Conservation (phyloP, 2,888 invertebrate genomes). For the Diarsia mendica region DNA sequence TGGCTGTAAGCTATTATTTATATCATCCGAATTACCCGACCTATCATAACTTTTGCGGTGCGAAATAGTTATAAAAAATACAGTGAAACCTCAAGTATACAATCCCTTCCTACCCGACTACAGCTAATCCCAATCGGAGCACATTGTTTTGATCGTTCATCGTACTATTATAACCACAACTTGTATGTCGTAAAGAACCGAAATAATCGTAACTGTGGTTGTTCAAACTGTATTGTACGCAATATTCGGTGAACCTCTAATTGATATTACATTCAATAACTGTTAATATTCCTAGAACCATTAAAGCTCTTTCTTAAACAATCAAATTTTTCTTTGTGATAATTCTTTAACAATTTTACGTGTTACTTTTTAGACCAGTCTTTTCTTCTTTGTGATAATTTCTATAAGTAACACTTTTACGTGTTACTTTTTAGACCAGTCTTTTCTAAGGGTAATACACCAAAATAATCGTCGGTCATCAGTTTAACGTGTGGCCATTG, state of each 20-base stretch:
- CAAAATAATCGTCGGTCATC: not conserved
- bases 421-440: not conserved
- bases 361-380: not conserved
- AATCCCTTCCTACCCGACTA: not conserved
- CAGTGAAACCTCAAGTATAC: not conserved
- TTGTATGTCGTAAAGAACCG: conserved; percentile 23
- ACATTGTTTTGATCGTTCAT: not conserved
- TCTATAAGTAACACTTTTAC: not conserved
- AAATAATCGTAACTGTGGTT: conserved; percentile 16
- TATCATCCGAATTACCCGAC: too few species aligned
- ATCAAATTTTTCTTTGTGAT: not conserved
- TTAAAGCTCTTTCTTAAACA: not conserved
- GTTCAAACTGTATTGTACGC: not conserved
- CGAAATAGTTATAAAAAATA: too few species aligned
- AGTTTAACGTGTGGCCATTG: too few species aligned
- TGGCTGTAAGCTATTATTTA: too few species aligned
- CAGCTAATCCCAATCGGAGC: not conserved
- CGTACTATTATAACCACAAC: not conserved
- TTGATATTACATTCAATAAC: conserved; percentile 18
- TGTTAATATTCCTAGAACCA: conserved; percentile 5
- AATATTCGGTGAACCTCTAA: conserved; percentile 7
- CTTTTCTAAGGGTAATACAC: not conserved
- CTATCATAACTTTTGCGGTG: too few species aligned
- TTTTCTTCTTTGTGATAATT: not conserved
- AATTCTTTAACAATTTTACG: not conserved